phyloP scores from a whole-genome alignment of 2,797 vertebrate genomes.

The Antrozous pallidus region DNA sequence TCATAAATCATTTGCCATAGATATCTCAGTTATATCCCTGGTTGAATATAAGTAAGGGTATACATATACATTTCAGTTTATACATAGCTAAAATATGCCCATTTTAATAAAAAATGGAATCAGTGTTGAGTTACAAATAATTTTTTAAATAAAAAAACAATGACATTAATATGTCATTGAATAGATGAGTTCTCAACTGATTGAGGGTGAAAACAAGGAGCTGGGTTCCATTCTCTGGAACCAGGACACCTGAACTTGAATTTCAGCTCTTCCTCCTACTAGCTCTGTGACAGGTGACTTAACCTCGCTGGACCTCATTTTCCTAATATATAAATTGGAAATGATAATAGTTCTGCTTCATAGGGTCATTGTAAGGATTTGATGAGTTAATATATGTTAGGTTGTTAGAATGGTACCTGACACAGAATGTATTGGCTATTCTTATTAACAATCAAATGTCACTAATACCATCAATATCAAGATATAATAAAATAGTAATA shows the following conservation, averaged over 20 bases:
- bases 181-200: background rate
- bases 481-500: background rate
- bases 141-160: background rate
- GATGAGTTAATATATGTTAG: background rate
- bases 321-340: background rate
- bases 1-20: background rate
- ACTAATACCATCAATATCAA: background rate
- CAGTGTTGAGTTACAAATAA: background rate
- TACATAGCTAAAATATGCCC: background rate
- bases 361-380: background rate
- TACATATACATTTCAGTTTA: background rate
- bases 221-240: background rate
- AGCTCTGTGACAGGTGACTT: background rate
- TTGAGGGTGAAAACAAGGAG: background rate
- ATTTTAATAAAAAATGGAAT: background rate
- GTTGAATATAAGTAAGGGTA: background rate
- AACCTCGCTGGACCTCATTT: background rate
- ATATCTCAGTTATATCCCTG: background rate
- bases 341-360: background rate
- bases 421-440: background rate
- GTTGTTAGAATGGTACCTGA: background rate
- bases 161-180: background rate
- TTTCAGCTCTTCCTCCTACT: background rate
- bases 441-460: background rate
- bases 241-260: background rate